These are phyloP conservation scores for Heliconius aoede DNA, from an alignment of 2,888 invertebrate species.

Conservation along the genomic window DNA sequence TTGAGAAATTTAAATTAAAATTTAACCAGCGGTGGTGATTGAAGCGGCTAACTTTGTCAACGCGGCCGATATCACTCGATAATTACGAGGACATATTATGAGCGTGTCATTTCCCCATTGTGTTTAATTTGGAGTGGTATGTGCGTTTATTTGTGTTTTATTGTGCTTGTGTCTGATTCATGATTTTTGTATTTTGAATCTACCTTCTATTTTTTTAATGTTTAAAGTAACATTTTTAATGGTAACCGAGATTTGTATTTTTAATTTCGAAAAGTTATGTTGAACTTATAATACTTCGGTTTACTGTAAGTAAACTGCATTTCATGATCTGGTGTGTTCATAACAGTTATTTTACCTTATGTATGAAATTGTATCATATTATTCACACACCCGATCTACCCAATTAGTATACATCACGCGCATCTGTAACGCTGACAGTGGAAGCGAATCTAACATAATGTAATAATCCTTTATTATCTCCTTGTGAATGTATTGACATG, in stretches of 20 bases:
- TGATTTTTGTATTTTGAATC: too few species aligned
- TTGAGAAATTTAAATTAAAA: constrained; percentile 30
- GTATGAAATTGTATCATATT: not conserved
- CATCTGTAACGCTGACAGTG: constrained; percentile 13
- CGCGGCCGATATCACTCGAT: constrained; percentile 26
- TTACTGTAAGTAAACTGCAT: too few species aligned
- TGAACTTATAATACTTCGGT: too few species aligned
- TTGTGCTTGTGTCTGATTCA: too few species aligned
- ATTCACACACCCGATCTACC: not conserved
- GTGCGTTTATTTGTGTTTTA: too few species aligned
- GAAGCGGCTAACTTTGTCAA: constrained; percentile 18
- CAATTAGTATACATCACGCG: constrained; percentile 31
- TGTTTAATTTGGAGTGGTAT: not conserved
- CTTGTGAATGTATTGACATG: constrained; percentile 27
- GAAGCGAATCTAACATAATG: constrained; percentile 28
- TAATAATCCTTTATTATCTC: constrained; percentile 33
- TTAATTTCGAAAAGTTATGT: too few species aligned
- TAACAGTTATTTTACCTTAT: not conserved
- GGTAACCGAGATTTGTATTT: too few species aligned
- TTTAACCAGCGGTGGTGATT: constrained; percentile 16
- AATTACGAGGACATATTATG: constrained; percentile 7
- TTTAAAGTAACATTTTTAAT: too few species aligned
- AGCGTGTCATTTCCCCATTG: not conserved
- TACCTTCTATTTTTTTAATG: not conserved
- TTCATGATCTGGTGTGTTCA: not conserved